Evolutionary conservation across 2,888 invertebrate genomes (phyloP).

Genomic region (Pheosia tremula): DNA sequence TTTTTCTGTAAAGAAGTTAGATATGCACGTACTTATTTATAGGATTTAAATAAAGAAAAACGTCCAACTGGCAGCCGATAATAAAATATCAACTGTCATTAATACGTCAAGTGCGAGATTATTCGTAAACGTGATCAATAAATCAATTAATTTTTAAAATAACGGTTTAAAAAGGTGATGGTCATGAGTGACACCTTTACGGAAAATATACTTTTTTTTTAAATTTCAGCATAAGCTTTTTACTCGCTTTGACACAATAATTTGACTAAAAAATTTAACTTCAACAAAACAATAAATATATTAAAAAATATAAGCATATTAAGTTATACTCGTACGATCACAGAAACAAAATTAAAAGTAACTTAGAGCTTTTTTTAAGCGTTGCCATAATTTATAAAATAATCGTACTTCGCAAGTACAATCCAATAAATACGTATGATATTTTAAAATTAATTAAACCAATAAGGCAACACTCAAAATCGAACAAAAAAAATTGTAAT

Average conservation of each 20-base stretch:
- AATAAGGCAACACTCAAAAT: not conserved
- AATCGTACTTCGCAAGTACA: not conserved
- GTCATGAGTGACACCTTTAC: too few relatives aligned
- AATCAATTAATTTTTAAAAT: not conserved
- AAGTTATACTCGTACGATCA: slow-evolving; percentile 30
- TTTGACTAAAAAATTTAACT: not conserved
- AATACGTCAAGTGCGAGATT: too few relatives aligned
- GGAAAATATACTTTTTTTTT: too few relatives aligned
- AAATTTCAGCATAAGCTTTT: too few relatives aligned
- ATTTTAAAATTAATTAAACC: not conserved
- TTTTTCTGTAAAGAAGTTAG: too few relatives aligned
- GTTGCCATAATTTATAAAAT: not conserved
- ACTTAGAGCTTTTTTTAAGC: not conserved
- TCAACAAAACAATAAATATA: slow-evolving; percentile 5
- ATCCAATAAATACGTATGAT: not conserved
- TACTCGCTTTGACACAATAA: not conserved
- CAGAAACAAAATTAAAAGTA: slow-evolving; percentile 37
- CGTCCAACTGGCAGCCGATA: too few relatives aligned
- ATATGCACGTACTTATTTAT: too few relatives aligned
- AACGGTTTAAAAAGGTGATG: too few relatives aligned
- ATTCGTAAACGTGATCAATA: not conserved
- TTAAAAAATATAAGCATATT: slow-evolving; percentile 24
- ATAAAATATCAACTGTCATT: too few relatives aligned
- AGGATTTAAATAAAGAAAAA: too few relatives aligned
- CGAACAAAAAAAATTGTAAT: too few relatives aligned